Evolutionary conservation across 1,140 invertebrate genomes (phyloP).

Genomic region (Epicauta chinensis): DNA sequence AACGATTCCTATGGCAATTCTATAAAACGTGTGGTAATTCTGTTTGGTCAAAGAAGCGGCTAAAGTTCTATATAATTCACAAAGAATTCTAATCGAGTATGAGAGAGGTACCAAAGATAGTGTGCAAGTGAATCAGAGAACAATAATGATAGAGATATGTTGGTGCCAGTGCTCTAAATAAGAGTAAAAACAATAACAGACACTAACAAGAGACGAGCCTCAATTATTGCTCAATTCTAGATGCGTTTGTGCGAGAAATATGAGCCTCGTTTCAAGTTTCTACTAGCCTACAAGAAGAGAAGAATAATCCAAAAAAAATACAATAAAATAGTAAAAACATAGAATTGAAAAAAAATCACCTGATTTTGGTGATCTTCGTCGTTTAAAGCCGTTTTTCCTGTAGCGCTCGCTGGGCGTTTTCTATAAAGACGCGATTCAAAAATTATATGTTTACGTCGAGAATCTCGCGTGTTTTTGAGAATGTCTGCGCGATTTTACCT

Average conservation of each 20-base stretch:
- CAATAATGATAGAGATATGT: conserved; percentile 40
- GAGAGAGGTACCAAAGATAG: conserved; percentile 18
- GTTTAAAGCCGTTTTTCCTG: conserved; percentile 34
- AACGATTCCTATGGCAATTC: no score
- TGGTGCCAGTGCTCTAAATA: conserved; percentile 41
- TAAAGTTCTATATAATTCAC: not conserved
- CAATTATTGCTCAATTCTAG: no score
- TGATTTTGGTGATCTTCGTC: conserved; percentile 36
- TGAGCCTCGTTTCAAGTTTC: conserved; percentile 3
- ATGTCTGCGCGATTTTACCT: conserved; percentile 36
- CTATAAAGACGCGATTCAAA: conserved; percentile 27
- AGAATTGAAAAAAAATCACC: conserved; percentile 31
- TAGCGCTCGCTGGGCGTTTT: conserved; percentile 33
- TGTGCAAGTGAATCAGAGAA: conserved; percentile 31
- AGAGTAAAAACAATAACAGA: conserved; percentile 30
- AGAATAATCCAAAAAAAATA: not conserved
- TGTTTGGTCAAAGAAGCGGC: not conserved
- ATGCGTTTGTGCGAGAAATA: conserved; percentile 17
- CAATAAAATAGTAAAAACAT: conserved; percentile 11
- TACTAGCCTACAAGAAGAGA: conserved; percentile 23
- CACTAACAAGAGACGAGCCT: not conserved
- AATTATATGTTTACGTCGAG: no score
- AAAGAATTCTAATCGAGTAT: conserved; percentile 12
- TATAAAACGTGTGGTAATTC: no score
- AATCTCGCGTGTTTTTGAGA: not conserved